Conservation (phyloP, 2,113 vertebrate species). For the Zapus hudsonius region DNA sequence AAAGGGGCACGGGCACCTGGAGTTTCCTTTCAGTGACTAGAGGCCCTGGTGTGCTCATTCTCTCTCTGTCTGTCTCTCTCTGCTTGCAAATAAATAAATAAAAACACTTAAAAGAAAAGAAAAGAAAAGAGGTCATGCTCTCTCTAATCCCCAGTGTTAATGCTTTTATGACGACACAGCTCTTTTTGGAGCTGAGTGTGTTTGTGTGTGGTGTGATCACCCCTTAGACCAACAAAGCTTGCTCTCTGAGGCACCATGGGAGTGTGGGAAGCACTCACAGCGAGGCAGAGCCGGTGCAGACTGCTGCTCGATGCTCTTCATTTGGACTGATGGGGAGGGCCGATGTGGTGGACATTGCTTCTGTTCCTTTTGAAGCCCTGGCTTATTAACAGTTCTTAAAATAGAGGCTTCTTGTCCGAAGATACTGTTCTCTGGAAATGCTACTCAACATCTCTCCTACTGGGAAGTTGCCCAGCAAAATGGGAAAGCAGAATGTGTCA, state of each 20-base stretch:
- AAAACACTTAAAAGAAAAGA: no score
- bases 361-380: background rate
- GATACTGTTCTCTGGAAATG: background rate
- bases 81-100: no score
- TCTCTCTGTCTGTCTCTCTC: no score
- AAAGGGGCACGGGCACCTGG: no score
- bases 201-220: background rate
- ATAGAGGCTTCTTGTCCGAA: constrained; percentile 7
- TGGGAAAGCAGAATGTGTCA: background rate
- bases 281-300: background rate
- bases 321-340: background rate
- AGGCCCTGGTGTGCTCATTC: no score
- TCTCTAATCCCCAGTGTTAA: background rate
- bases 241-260: fast-evolving
- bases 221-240: fast-evolving
- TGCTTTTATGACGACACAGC: background rate
- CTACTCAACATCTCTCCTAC: background rate
- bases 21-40: no score
- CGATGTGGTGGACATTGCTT: background rate
- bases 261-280: fast-evolving
- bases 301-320: background rate
- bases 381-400: constrained; percentile 4
- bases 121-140: background rate
- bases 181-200: background rate
- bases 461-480: background rate